Conservation (phyloP, 2,113 vertebrate species). For the Hylia prasina region DNA sequence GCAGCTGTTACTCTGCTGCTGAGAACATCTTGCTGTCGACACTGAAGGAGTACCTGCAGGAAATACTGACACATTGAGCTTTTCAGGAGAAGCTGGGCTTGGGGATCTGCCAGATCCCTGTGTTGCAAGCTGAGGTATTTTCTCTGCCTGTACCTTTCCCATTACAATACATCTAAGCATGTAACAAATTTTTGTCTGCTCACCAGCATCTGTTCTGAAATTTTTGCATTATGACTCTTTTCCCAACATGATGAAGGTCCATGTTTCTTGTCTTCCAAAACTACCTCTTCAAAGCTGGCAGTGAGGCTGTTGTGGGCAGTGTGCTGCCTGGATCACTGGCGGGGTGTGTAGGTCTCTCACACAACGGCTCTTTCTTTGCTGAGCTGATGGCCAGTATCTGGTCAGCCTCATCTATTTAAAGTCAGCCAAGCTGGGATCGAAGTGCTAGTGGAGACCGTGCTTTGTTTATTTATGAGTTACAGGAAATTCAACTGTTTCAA, state of each 20-base stretch:
- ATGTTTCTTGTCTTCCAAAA: constrained; percentile 9
- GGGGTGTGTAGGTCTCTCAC: neutral
- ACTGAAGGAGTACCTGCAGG: constrained; percentile 70
- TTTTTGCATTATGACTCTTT: constrained; percentile 64
- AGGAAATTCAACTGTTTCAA: constrained; percentile 46
- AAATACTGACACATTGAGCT: constrained; percentile 51
- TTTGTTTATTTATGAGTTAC: constrained; percentile 61
- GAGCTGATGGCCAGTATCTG: constrained; percentile 60
- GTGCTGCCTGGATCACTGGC: neutral
- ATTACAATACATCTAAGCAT: constrained; percentile 35
- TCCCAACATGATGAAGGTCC: neutral
- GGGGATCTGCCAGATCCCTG: constrained; percentile 53
- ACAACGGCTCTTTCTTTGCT: constrained; percentile 75
- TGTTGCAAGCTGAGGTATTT: constrained; percentile 10
- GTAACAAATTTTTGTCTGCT: constrained; percentile 33
- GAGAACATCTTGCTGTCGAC: constrained; percentile 62
- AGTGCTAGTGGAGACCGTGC: neutral
- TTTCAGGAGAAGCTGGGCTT: constrained; percentile 39
- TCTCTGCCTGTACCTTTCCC: constrained; percentile 1
- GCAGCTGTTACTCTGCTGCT: constrained; percentile 63
- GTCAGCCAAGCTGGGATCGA: constrained; percentile 23
- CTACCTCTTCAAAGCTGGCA: constrained; percentile 28
- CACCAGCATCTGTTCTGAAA: constrained; percentile 14
- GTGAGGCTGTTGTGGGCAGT: constrained; percentile 34
- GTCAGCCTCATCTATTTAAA: constrained; percentile 58